Evolutionary conservation across 2,888 invertebrate genomes (phyloP).

Genomic region (Myathropa florea): DNA sequence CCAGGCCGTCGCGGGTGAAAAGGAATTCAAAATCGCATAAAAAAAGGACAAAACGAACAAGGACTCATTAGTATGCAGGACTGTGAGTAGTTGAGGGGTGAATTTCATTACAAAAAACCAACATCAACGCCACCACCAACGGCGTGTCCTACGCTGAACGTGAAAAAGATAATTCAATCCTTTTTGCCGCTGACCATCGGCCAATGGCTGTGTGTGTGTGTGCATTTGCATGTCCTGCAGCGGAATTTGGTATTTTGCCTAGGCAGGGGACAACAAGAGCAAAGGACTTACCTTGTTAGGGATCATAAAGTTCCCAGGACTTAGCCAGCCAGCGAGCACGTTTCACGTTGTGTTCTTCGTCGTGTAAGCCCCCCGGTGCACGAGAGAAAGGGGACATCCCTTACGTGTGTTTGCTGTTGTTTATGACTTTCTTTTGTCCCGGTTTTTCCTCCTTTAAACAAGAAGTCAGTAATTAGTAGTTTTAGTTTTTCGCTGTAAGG

Average conservation of each 20-base stretch:
- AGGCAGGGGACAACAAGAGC: not conserved
- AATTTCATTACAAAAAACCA: conserved; percentile 54
- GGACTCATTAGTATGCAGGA: conserved; percentile 63
- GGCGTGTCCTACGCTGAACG: not conserved
- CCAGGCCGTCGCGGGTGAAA: conserved; percentile 28
- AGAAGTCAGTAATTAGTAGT: conserved; percentile 12
- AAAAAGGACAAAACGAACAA: conserved; percentile 38
- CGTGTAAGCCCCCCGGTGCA: not conserved
- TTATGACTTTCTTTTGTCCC: not conserved
- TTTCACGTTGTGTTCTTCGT: not conserved
- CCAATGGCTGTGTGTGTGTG: not conserved
- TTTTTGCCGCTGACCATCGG: not conserved
- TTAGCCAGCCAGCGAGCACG: not conserved
- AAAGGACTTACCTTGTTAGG: not conserved
- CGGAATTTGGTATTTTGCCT: not conserved
- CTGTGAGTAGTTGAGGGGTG: conserved; percentile 40
- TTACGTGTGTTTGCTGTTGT: not conserved
- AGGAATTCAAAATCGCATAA: conserved; percentile 49
- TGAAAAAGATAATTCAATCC: not conserved
- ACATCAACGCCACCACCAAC: not conserved
- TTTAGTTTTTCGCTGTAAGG: not conserved
- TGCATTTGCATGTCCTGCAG: not conserved
- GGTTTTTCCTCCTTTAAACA: not conserved
- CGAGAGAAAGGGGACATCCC: not conserved
- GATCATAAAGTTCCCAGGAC: not conserved